These are phyloP conservation scores for Takifugu rubripes DNA, from an alignment of 2,797 vertebrate genomes.

Conservation along the genomic window DNA sequence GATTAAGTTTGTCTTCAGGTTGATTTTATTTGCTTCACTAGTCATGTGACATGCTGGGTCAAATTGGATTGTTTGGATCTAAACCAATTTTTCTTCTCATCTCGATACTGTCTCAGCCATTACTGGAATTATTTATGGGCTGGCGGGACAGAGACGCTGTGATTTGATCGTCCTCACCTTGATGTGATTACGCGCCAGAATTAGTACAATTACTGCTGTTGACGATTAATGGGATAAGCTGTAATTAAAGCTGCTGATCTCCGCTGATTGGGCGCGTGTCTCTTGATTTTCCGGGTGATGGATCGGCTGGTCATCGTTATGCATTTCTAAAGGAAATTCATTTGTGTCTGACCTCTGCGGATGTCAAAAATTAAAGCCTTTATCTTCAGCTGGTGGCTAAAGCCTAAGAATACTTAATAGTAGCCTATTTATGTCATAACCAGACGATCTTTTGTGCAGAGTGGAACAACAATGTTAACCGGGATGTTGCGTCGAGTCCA, in stretches of 20 bases:
- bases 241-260: slow-evolving; percentile 58
- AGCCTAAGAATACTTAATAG: too few relatives aligned
- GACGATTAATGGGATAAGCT: slow-evolving; percentile 70
- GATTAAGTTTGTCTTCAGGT: not conserved
- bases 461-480: too few relatives aligned
- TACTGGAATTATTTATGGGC: slow-evolving; percentile 18
- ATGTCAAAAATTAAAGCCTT: too few relatives aligned
- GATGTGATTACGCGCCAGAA: slow-evolving; percentile 71
- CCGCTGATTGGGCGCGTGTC: slow-evolving; percentile 2
- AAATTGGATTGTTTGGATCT: slow-evolving; percentile 55
- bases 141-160: slow-evolving; percentile 31
- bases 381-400: too few relatives aligned
- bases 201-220: slow-evolving; percentile 73
- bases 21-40: slow-evolving; percentile 10
- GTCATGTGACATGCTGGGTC: slow-evolving; percentile 26
- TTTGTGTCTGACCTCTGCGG: not conserved
- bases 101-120: slow-evolving; percentile 12
- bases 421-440: too few relatives aligned
- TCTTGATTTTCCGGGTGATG: not conserved
- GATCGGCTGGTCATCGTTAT: not conserved
- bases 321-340: not conserved
- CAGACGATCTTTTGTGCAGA: too few relatives aligned
- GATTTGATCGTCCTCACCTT: slow-evolving; percentile 59
- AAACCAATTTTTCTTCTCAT: slow-evolving; percentile 40
- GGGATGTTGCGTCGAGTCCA: too few relatives aligned